phyloP scores from a whole-genome alignment of 2,888 invertebrate genomes.

The Drosophila phalerata region DNA sequence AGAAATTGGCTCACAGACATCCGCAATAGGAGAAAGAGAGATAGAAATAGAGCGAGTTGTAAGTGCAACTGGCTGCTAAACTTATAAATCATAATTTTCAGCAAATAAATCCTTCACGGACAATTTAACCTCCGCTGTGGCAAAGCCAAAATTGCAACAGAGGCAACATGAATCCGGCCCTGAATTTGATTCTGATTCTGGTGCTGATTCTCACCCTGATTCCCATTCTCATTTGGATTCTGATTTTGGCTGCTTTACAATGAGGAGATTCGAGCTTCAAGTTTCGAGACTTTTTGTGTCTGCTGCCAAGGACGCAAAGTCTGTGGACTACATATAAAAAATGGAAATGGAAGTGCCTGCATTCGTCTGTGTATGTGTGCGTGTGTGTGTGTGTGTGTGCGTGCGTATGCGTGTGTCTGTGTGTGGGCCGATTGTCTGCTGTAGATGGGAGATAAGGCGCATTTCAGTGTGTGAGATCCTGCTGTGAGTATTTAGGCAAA shows the following conservation, averaged over 20 bases:
- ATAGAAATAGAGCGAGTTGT: constrained; percentile 25
- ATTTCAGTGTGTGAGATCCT: background rate
- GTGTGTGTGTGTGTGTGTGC: constrained; percentile 1
- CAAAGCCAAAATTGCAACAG: constrained; percentile 65
- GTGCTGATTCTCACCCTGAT: constrained; percentile 8
- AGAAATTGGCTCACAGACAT: constrained; percentile 47
- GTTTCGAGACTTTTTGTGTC: constrained; percentile 13
- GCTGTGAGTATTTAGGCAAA: constrained; percentile 17
- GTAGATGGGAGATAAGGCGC: constrained; percentile 17
- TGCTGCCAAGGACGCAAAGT: constrained; percentile 48
- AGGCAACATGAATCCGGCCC: constrained; percentile 46
- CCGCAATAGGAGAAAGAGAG: constrained; percentile 6
- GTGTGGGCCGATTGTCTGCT: constrained; percentile 12
- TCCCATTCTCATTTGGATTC: constrained; percentile 25
- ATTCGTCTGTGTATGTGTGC: too few relatives aligned
- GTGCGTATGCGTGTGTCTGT: background rate
- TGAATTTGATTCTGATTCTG: constrained; percentile 34
- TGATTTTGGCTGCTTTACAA: constrained; percentile 47
- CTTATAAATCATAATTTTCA: constrained; percentile 79
- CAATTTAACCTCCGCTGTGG: constrained; percentile 69
- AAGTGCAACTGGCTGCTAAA: constrained; percentile 64
- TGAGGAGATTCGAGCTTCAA: constrained; percentile 18
- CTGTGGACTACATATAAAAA: constrained; percentile 35
- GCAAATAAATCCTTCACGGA: constrained; percentile 78
- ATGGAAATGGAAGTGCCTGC: constrained; percentile 30